phyloP scores from a whole-genome alignment of 2,888 invertebrate genomes.

The Tolmerus cingulatus region DNA sequence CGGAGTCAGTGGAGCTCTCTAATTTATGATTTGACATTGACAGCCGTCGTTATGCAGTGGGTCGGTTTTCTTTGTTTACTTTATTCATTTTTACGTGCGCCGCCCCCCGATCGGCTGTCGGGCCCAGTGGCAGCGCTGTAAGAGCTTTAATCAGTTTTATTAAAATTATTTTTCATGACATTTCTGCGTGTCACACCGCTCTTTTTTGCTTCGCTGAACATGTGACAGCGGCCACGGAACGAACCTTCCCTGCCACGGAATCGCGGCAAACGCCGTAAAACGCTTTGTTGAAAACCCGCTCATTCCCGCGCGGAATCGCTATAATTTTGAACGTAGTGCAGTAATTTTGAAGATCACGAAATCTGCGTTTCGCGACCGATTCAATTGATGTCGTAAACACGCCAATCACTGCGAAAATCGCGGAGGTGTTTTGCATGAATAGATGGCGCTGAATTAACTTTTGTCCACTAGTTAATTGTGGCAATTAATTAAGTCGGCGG shows the following conservation, averaged over 20 bases:
- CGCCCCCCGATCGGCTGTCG: neutral
- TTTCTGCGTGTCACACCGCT: constrained; percentile 2
- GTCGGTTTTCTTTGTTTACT: constrained; percentile 6
- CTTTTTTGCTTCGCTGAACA: neutral
- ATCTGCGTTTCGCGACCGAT: neutral
- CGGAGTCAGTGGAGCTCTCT: constrained; percentile 6
- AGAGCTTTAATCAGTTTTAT: neutral
- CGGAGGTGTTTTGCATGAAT: neutral
- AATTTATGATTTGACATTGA: constrained; percentile 35
- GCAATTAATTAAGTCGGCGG: neutral
- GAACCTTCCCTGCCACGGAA: neutral
- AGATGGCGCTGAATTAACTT: neutral
- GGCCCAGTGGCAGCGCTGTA: neutral
- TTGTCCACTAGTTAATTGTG: neutral
- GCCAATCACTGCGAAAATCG: neutral
- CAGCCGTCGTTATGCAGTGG: constrained; percentile 1
- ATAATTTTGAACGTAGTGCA: neutral
- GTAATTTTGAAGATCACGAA: neutral
- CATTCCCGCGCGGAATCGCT: neutral
- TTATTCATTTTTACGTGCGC: neutral
- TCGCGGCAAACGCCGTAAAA: neutral
- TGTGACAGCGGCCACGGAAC: neutral
- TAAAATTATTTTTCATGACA: constrained; percentile 6
- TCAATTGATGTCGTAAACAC: neutral
- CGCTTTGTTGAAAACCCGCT: neutral